A percentile compares a stretch with the other conserved stretches of the same genome.
phyloP scores from a whole-genome alignment of 2,888 invertebrate genomes.

The Sycophila texana region DNA sequence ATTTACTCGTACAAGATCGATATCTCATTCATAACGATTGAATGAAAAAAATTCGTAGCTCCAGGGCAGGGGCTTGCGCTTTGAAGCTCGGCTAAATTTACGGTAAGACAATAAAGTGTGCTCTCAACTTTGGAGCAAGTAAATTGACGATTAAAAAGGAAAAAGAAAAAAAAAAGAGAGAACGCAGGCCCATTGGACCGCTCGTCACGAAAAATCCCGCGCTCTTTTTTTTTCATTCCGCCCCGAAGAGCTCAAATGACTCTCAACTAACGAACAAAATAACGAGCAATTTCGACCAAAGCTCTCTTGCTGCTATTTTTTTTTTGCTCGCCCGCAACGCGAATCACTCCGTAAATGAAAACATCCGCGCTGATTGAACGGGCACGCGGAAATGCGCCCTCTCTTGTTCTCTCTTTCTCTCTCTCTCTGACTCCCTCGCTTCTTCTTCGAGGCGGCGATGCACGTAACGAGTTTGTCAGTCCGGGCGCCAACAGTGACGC shows the following conservation, averaged over 20 bases:
- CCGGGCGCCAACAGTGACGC: conserved; percentile 28
- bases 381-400: conserved; percentile 28
- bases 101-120: background rate
- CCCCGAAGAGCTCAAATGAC: conserved; percentile 22
- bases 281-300: conserved; percentile 51
- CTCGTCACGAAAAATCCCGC: background rate
- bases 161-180: background rate
- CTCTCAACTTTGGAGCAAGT: background rate
- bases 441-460: conserved; percentile 38
- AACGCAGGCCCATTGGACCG: background rate
- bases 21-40: too few species aligned
- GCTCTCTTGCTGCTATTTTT: conserved; percentile 10
- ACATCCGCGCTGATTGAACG: conserved; percentile 57
- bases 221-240: too few species aligned
- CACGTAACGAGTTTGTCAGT: conserved; percentile 52
- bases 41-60: too few species aligned
- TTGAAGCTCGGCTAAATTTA: too few species aligned
- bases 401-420: conserved; percentile 25
- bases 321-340: conserved; percentile 23
- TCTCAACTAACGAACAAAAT: conserved; percentile 45
- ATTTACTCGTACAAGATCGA: too few species aligned
- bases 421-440: conserved; percentile 18
- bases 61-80: too few species aligned
- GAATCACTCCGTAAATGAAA: conserved; percentile 56
- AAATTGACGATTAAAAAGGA: conserved; percentile 11